These are phyloP conservation scores for Metellina segmentata DNA, from an alignment of 2,888 invertebrate species.

Conservation along the genomic window DNA sequence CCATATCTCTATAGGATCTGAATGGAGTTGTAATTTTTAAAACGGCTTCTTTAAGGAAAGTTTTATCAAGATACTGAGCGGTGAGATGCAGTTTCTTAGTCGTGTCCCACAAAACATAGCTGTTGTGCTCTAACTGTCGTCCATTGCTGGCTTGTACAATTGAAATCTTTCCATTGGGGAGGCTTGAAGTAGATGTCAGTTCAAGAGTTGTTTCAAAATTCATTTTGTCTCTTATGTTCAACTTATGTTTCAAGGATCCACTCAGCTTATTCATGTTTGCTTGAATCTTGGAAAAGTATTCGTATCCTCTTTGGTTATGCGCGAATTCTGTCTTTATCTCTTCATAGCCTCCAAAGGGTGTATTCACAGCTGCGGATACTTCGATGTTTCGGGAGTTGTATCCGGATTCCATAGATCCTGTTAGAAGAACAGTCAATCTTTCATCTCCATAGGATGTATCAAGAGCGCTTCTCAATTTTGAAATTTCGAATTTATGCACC, in stretches of 20 bases:
- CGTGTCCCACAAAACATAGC: constrained; percentile 53
- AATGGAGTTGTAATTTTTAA: constrained; percentile 69
- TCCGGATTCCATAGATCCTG: constrained; percentile 34
- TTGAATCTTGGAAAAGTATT: constrained; percentile 54
- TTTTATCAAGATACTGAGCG: constrained; percentile 49
- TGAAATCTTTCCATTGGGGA: constrained; percentile 45
- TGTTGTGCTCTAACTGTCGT: constrained; percentile 50
- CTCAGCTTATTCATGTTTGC: constrained; percentile 50
- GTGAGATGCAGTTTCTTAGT: constrained; percentile 53
- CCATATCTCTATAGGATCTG: constrained; percentile 42
- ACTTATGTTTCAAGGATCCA: constrained; percentile 47
- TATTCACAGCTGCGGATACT: constrained; percentile 41
- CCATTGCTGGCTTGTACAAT: constrained; percentile 44
- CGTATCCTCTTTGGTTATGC: constrained; percentile 48
- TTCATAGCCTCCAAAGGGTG: constrained; percentile 65
- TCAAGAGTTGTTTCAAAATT: constrained; percentile 64
- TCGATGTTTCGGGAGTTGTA: constrained; percentile 52
- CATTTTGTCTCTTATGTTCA: constrained; percentile 33
- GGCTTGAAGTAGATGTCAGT: constrained; percentile 17
- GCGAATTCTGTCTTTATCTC: constrained; percentile 58
- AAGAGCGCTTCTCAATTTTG: constrained; percentile 53
- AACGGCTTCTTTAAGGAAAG: constrained; percentile 38
- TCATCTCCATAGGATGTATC: constrained; percentile 55
- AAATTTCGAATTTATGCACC: constrained; percentile 61
- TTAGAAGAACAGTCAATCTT: constrained; percentile 45